Evolutionary conservation across 2,113 vertebrate species (phyloP).

Genomic region (Tylochromis polylepis): DNA sequence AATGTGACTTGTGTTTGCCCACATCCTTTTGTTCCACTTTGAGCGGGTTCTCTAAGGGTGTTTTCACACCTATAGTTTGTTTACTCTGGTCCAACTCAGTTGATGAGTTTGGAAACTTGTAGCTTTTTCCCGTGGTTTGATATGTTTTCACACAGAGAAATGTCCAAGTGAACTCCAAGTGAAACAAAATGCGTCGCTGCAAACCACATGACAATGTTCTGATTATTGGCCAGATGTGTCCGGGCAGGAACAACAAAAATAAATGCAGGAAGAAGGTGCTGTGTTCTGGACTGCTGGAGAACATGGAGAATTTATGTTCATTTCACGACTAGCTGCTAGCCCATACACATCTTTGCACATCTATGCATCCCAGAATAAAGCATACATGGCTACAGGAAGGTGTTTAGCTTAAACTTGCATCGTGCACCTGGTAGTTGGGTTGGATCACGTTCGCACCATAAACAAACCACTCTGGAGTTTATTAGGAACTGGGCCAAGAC

Average conservation of each 20-base stretch:
- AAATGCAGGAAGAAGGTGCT: not conserved
- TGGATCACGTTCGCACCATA: not conserved
- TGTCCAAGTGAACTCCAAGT: not conserved
- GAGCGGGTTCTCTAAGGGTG: not conserved
- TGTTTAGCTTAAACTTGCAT: not conserved
- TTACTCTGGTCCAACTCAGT: not conserved
- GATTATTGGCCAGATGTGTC: not conserved
- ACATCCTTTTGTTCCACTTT: not conserved
- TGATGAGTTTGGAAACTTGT: not conserved
- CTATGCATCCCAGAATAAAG: not conserved
- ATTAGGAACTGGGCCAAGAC: too few relatives aligned
- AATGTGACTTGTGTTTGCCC: not conserved
- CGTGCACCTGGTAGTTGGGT: not conserved
- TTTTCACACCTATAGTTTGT: not conserved
- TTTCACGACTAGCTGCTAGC: not conserved
- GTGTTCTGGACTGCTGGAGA: not conserved
- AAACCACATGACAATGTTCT: not conserved
- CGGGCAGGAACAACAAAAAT: not conserved
- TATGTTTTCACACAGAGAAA: not conserved
- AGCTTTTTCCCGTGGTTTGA: not conserved
- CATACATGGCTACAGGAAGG: not conserved
- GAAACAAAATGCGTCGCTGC: not conserved
- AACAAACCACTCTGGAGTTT: not conserved
- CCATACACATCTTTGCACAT: not conserved
- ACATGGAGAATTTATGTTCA: not conserved